A percentile compares a stretch with the other conserved stretches of the same genome.
Conservation (phyloP, 2,888 invertebrate genomes). For the Eilema sororculum region DNA sequence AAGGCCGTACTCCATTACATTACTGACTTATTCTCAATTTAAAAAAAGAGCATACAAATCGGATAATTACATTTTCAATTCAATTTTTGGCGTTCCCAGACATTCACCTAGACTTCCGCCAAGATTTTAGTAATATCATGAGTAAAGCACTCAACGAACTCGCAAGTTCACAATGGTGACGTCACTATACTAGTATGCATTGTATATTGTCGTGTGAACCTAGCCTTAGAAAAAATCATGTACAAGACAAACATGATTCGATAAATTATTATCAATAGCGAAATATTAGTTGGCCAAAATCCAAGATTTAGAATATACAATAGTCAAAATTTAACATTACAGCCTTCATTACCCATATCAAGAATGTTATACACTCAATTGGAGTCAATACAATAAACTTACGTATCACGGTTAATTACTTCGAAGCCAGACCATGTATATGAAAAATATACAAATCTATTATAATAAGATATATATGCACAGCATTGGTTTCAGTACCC, state of each 20-base stretch:
- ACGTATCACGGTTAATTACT: constrained; percentile 14
- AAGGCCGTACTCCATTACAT: too few relatives aligned
- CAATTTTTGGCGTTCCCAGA: too few relatives aligned
- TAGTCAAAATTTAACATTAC: neutral
- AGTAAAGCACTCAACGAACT: too few relatives aligned
- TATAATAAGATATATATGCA: constrained; percentile 43
- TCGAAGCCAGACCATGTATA: constrained; percentile 23
- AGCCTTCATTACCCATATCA: neutral
- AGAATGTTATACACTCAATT: constrained; percentile 22
- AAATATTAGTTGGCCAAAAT: neutral
- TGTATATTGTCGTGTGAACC: neutral
- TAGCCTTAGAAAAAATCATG: neutral
- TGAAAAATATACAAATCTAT: constrained; percentile 31
- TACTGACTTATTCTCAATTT: too few relatives aligned
- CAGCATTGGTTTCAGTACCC: constrained; percentile 36
- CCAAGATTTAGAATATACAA: neutral
- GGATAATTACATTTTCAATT: too few relatives aligned
- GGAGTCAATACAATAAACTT: constrained; percentile 17
- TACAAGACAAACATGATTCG: neutral
- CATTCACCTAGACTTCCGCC: too few relatives aligned
- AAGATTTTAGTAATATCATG: neutral
- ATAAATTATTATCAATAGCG: neutral
- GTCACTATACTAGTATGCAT: neutral
- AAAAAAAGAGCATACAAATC: too few relatives aligned
- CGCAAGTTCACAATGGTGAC: neutral